Conservation (phyloP, 2,888 invertebrate genomes). For the Linnaemya tessellans region DNA sequence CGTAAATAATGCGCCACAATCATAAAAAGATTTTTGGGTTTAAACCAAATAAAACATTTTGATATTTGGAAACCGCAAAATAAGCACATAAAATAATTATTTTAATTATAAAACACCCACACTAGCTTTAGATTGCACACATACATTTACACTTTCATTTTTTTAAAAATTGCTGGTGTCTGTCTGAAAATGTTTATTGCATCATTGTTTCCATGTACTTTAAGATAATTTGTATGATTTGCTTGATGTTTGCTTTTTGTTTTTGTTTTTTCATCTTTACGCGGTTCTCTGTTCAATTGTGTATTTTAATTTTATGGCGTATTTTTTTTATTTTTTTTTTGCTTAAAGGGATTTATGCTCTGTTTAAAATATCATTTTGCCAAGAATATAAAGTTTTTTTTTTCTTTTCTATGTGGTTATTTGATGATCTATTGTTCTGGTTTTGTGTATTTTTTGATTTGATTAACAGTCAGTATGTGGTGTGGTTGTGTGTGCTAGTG, state of each 20-base stretch:
- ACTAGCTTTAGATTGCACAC: not conserved
- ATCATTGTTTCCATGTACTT: constrained; percentile 40
- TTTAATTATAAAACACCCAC: constrained; percentile 69
- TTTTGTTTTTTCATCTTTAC: not conserved
- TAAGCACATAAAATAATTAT: constrained; percentile 41
- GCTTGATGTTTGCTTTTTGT: constrained; percentile 3
- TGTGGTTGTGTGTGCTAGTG: not conserved
- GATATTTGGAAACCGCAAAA: constrained; percentile 37
- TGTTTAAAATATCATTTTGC: constrained; percentile 78
- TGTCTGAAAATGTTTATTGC: constrained; percentile 21
- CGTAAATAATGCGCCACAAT: constrained; percentile 80
- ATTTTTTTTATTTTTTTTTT: not conserved
- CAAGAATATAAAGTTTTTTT: constrained; percentile 71
- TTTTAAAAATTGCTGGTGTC: not conserved
- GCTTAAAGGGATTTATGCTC: constrained; percentile 79
- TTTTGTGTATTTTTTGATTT: constrained; percentile 22
- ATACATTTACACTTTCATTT: constrained; percentile 24
- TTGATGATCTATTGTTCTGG: constrained; percentile 71
- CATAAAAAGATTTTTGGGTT: constrained; percentile 71
- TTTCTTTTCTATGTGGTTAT: constrained; percentile 37
- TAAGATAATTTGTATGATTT: constrained; percentile 54
- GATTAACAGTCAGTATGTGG: constrained; percentile 34
- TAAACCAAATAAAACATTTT: constrained; percentile 49
- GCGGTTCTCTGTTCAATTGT: constrained; percentile 4
- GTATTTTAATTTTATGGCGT: constrained; percentile 9